These are phyloP conservation scores for Streptopelia turtur DNA, from an alignment of 2,797 vertebrate genomes.

Conservation along the genomic window DNA sequence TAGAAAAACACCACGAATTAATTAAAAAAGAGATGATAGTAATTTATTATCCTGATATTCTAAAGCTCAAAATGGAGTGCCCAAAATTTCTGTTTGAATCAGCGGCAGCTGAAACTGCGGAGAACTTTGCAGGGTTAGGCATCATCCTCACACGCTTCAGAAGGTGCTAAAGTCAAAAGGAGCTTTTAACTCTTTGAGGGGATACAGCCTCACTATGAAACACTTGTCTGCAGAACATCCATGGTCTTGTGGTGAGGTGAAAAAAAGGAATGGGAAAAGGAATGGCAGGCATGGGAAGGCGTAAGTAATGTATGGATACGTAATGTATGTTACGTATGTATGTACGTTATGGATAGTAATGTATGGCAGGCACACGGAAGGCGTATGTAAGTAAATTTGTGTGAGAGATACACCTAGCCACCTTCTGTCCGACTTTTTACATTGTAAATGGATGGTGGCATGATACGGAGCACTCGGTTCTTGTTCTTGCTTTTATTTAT, in stretches of 20 bases:
- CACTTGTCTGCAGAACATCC: neutral
- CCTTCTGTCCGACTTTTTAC: neutral
- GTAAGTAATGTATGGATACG: too few species aligned
- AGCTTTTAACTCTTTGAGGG: neutral
- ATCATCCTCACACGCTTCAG: neutral
- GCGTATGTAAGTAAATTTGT: neutral
- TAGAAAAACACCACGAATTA: neutral
- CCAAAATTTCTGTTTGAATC: neutral
- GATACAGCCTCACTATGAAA: neutral
- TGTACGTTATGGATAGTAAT: too few species aligned
- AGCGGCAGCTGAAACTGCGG: neutral
- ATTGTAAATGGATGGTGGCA: conserved; percentile 60
- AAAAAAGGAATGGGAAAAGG: neutral
- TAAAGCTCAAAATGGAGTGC: neutral
- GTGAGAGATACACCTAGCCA: neutral
- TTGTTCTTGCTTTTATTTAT: conserved; percentile 1
- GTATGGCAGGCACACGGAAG: neutral
- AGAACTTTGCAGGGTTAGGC: neutral
- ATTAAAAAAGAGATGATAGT: neutral
- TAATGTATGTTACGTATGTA: too few species aligned
- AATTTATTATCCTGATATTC: neutral
- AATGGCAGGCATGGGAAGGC: neutral
- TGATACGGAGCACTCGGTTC: conserved; percentile 75
- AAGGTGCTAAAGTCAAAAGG: neutral
- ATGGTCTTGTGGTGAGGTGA: rapidly evolving